phyloP scores from a whole-genome alignment of 2,113 vertebrate species.

The Apodemus speciosus region DNA sequence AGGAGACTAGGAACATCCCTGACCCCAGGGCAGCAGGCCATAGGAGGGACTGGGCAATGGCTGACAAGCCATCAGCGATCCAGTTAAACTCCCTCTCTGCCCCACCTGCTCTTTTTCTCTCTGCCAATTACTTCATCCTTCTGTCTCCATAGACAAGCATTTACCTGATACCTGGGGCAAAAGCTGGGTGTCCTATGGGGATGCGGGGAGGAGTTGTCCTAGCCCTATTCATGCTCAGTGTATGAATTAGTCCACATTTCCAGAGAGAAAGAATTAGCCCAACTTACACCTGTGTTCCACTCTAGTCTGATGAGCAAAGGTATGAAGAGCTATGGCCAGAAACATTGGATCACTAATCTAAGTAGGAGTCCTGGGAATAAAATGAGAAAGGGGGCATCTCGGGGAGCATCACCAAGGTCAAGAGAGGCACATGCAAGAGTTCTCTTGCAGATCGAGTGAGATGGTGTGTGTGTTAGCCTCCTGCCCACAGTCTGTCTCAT shows the following conservation, averaged over 20 bases:
- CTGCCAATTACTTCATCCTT: neutral
- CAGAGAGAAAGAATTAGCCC: neutral
- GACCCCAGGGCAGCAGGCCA: neutral
- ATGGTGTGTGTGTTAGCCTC: neutral
- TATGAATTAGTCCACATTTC: neutral
- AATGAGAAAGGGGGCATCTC: neutral
- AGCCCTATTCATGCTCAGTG: too few relatives aligned
- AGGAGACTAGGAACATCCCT: neutral
- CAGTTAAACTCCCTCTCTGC: neutral
- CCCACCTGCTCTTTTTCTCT: neutral
- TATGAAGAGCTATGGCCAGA: neutral
- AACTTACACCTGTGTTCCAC: neutral
- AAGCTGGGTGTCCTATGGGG: neutral
- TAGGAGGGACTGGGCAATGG: neutral
- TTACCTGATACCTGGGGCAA: too few relatives aligned
- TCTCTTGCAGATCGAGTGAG: neutral
- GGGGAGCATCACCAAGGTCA: neutral
- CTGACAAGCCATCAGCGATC: neutral
- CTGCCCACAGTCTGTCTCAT: neutral
- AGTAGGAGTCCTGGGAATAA: neutral
- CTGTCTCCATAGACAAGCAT: neutral
- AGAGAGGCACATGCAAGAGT: neutral
- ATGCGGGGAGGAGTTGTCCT: neutral
- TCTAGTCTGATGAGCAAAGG: neutral
- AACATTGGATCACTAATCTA: neutral